Evolutionary conservation across 2,888 invertebrate species (phyloP), one percentile per base, ranked within the genome.

Genomic region (Hypena proboscidalis): DNA sequence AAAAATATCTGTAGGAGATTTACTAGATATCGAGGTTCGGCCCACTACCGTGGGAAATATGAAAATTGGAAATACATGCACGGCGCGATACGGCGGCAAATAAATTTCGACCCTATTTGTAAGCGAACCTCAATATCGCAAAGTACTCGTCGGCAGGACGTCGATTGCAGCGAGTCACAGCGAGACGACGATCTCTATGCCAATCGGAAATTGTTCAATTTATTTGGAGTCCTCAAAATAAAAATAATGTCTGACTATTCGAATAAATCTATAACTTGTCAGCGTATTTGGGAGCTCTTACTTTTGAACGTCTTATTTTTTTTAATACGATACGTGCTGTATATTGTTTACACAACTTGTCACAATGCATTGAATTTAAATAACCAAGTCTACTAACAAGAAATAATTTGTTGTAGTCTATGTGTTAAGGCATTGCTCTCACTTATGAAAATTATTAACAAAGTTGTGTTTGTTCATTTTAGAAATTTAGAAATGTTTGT

Each of bases 1-100:
- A 86, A 84, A 82, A 85, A 85, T 83, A 83, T 83, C 77, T 76
- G 67, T 62, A 67, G 64, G 67, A 80, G 83, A 85, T 86, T 84
- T 85, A 84, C 75, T 77, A 75, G 76, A 74, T 76, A 72, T 70
- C 60, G 67, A 45, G 61, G 67, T 66, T 63, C 71, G 67, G 73
- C 74, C 74, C 76, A 68, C 72, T 74, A 66, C 66, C 76, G 77
- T 74, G 79, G 77, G 81, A 88, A 87, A 88, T 89, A 88, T 85
- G 88, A 86, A 88, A 88, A 89, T 88, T 88, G 89, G 87, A 84
- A 85, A 84, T 70, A 70, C 68, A 61, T 66, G 71, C 70, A 60
- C 73, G 73, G 71, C 70, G 59, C 74, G 76, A 75, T 77, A 76
- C 71, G 70, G 70, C 70, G 74, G 66, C 76, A 75, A 78, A 86